These are phyloP conservation scores for Pseudoips prasinana DNA, from an alignment of 2,888 invertebrate species.

Conservation along the genomic window DNA sequence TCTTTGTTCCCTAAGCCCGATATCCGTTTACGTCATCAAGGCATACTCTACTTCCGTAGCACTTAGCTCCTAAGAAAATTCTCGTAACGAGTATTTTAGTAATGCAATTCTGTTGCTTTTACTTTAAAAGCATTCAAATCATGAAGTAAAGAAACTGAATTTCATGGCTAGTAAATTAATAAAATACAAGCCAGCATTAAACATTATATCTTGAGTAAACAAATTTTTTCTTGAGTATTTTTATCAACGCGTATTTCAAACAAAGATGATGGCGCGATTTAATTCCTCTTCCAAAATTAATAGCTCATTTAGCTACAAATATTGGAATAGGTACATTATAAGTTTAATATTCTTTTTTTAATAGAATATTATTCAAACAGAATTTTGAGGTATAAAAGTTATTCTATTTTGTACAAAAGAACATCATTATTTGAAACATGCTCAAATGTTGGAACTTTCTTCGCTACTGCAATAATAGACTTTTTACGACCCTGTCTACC, in stretches of 20 bases:
- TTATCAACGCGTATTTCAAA: too few relatives aligned
- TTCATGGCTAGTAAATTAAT: constrained; percentile 21
- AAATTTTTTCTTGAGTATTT: neutral
- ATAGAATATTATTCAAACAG: too few relatives aligned
- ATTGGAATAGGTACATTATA: too few relatives aligned
- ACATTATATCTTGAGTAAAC: constrained; percentile 11
- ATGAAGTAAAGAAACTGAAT: constrained; percentile 22
- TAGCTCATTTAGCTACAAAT: too few relatives aligned
- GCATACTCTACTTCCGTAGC: constrained; percentile 25
- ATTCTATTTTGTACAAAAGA: constrained; percentile 35
- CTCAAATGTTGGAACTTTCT: constrained; percentile 35
- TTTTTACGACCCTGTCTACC: constrained; percentile 29
- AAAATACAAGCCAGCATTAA: constrained; percentile 21
- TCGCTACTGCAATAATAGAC: constrained; percentile 25
- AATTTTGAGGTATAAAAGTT: constrained; percentile 35
- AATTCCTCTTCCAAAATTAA: too few relatives aligned
- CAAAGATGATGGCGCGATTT: too few relatives aligned
- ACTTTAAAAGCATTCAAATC: constrained; percentile 31
- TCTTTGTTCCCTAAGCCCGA: constrained; percentile 39
- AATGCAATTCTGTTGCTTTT: constrained; percentile 32
- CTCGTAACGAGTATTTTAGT: constrained; percentile 27
- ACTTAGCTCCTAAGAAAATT: constrained; percentile 34
- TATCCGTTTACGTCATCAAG: constrained; percentile 39
- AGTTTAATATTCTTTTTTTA: too few relatives aligned
- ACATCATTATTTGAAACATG: constrained; percentile 44